These are phyloP conservation scores for Eleginops maclovinus DNA, from an alignment of 2,113 vertebrate genomes.

Conservation along the genomic window DNA sequence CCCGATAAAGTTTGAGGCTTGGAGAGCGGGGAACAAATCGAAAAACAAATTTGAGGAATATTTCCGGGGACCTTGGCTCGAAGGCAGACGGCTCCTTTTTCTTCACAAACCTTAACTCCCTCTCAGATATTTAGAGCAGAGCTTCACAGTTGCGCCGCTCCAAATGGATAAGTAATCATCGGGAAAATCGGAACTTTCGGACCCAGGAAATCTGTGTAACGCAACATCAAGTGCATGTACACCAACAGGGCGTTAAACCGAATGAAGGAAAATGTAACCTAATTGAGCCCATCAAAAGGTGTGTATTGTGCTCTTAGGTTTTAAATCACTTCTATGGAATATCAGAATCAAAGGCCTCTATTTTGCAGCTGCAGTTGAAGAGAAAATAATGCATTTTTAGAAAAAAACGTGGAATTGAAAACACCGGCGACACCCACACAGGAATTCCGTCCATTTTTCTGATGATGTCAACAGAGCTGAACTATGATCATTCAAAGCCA, in stretches of 20 bases:
- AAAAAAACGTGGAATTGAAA: background rate
- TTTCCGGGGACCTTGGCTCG: background rate
- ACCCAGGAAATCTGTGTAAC: conserved; percentile 1
- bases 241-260: background rate
- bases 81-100: background rate
- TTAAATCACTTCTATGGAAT: conserved; percentile 1
- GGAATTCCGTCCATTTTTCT: background rate
- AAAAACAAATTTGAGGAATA: background rate
- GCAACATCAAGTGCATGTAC: conserved; percentile 18
- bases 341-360: no score
- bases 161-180: conserved; percentile 6
- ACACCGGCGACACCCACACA: background rate
- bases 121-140: conserved; percentile 12
- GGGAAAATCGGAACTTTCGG: conserved; percentile 51
- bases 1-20: conserved; percentile 62
- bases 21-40: conserved; percentile 6
- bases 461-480: background rate
- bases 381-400: background rate
- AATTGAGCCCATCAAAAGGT: background rate
- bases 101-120: no score
- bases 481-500: background rate
- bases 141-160: conserved; percentile 14
- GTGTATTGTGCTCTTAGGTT: conserved; percentile 53
- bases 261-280: background rate
- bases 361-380: background rate